phyloP scores from a whole-genome alignment of 2,888 invertebrate species.

The Dioctria rufipes region DNA sequence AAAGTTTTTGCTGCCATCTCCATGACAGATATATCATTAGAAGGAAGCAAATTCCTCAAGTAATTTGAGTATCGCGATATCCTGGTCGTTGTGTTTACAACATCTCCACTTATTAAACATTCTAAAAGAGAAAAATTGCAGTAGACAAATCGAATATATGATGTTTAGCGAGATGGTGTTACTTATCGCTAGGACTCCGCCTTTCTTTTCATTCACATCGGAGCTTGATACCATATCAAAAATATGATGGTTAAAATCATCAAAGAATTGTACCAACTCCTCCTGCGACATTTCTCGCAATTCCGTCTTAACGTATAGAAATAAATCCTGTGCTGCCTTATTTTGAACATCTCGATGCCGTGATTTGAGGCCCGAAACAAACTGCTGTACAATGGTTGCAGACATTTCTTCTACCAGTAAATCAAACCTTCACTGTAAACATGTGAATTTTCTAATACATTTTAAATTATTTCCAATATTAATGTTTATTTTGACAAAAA shows the following conservation, averaged over 20 bases:
- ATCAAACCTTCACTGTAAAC: neutral
- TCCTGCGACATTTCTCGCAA: conserved; percentile 91
- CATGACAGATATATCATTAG: conserved; percentile 93
- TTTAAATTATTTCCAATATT: neutral
- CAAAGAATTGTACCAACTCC: conserved; percentile 91
- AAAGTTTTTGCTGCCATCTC: conserved; percentile 96
- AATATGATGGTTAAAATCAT: conserved; percentile 95
- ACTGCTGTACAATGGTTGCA: conserved; percentile 80
- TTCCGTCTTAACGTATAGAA: conserved; percentile 92
- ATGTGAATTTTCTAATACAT: neutral
- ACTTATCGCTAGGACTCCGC: conserved; percentile 95
- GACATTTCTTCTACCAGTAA: conserved; percentile 71
- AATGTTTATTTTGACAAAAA: no score
- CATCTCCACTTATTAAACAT: conserved; percentile 93
- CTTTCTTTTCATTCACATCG: conserved; percentile 95
- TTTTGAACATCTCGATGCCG: conserved; percentile 87
- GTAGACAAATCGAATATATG: neutral
- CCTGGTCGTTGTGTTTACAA: conserved; percentile 90
- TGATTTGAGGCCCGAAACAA: conserved; percentile 90
- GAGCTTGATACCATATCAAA: conserved; percentile 96
- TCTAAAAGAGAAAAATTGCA: conserved; percentile 74
- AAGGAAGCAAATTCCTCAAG: conserved; percentile 89
- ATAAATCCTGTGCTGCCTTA: conserved; percentile 90
- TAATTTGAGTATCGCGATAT: conserved; percentile 95
- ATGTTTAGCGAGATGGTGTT: conserved; percentile 58